phyloP scores from a whole-genome alignment of 35 echinoderm and acorn worm genomes.

The Nesometra sesokonis region DNA sequence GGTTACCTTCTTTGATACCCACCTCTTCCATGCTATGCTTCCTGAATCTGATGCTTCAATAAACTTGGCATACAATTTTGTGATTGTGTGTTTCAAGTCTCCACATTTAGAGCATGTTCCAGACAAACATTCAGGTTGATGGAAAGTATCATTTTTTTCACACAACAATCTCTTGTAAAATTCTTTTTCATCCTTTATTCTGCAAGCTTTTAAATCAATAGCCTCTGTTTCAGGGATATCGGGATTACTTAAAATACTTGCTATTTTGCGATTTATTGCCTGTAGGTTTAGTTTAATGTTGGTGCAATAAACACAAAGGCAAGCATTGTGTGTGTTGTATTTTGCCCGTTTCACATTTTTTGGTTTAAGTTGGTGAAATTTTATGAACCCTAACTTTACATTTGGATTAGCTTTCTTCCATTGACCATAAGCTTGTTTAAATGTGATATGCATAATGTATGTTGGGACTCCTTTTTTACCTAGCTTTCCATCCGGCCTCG shows the following conservation, averaged over 20 bases:
- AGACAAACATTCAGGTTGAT: not conserved
- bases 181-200: not conserved
- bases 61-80: constrained; percentile 13
- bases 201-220: not conserved
- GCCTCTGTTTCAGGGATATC: not conserved
- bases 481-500: too few relatives aligned
- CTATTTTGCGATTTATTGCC: too few relatives aligned
- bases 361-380: not conserved
- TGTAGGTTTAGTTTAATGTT: constrained; percentile 9
- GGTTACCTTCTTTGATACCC: constrained; percentile 13
- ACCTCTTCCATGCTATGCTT: constrained; percentile 16
- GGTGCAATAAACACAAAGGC: constrained; percentile 14
- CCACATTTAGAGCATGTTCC: constrained; percentile 11
- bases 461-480: too few relatives aligned
- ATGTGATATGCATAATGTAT: too few relatives aligned
- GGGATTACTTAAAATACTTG: too few relatives aligned
- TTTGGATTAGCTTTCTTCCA: not conserved
- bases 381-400: not conserved
- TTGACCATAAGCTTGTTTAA: too few relatives aligned
- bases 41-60: not conserved
- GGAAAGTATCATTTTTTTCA: constrained; percentile 14
- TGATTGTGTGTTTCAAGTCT: too few relatives aligned
- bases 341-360: not conserved
- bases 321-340: not conserved
- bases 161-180: not conserved